Evolutionary conservation across 1,140 invertebrate genomes (phyloP), one percentile per base, ranked within the genome.

Genomic region (Zaprionus nigranus): DNA sequence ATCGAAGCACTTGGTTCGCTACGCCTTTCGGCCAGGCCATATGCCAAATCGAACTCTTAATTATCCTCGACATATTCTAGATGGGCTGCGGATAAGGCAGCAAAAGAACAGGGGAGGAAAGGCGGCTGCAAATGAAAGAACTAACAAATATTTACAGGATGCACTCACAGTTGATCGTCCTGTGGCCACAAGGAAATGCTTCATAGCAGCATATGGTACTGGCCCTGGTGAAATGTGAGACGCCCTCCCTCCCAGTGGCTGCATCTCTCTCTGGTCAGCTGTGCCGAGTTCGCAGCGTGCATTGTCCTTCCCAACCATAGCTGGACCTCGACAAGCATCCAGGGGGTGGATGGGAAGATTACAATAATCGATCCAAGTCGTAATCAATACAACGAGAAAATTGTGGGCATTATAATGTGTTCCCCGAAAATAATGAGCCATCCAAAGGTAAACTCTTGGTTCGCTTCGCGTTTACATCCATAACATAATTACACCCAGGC

Each of bases 141-240:
- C 66, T 63, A 62, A 62, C 56, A 79, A 79, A 79, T 76, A 79
- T 79, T 79, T 79, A 76, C 67, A 59, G 54, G 43, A 28, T 53
- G 51, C 74, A 80, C 38, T 46, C 49, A 28, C 65, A 76, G 15
- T 80, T 51, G 59, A 58, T 43, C 51, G 43, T 36, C 56, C n/a
- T 59, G 54, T 20, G 40, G 58, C 15, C 26, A 60, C 78, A 58
- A 65, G 34, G 53, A 30, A n/a, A n/a, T n/a, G n/a, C n/a, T n/a
- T n/a, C n/a, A n/a, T n/a, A n/a, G n/a, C 12, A 46, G 43, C 79
- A 81, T 76, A 75, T 81, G 79, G 67, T 67, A 20, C 38, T 17
- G 40, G 3, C 66, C 24, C 26, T 9, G 40, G 1, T 60, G 76
- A 75, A 75, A 75, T 67, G 40, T 59, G 72, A 79, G 71, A 49